phyloP scores from a whole-genome alignment of 2,113 vertebrate genomes.

The Otus sunia region DNA sequence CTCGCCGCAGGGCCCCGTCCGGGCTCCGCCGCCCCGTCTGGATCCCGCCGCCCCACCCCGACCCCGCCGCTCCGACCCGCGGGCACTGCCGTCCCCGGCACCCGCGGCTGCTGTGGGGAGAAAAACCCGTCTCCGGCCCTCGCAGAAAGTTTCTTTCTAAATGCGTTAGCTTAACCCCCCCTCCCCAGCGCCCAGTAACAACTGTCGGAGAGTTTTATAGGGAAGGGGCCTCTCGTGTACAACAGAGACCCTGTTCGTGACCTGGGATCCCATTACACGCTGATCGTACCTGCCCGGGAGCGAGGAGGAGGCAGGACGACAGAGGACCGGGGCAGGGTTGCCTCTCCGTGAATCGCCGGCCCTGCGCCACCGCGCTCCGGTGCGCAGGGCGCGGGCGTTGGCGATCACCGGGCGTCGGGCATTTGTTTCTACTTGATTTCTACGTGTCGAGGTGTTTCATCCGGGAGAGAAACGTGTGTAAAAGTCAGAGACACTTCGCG shows the following conservation, averaged over 20 bases:
- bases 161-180: not conserved
- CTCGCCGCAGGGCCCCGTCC: not conserved
- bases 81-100: not conserved
- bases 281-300: conserved; percentile 11
- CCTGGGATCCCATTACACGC: conserved; percentile 37
- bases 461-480: not conserved
- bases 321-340: not conserved
- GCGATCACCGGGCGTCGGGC: not conserved
- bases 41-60: not conserved
- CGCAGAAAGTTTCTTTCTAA: not conserved
- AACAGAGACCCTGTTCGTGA: conserved; percentile 37
- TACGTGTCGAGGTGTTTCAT: not conserved
- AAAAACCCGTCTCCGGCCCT: not conserved
- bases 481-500: not conserved
- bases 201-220: not conserved
- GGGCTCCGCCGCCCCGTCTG: not conserved
- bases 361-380: not conserved
- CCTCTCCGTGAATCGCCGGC: not conserved
- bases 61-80: not conserved
- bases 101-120: not conserved
- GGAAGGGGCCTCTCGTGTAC: conserved; percentile 23
- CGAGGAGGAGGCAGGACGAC: not conserved
- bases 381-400: not conserved
- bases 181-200: not conserved
- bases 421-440: not conserved